Conservation (phyloP, 2,888 invertebrate species). For the Choreutis nemorana region DNA sequence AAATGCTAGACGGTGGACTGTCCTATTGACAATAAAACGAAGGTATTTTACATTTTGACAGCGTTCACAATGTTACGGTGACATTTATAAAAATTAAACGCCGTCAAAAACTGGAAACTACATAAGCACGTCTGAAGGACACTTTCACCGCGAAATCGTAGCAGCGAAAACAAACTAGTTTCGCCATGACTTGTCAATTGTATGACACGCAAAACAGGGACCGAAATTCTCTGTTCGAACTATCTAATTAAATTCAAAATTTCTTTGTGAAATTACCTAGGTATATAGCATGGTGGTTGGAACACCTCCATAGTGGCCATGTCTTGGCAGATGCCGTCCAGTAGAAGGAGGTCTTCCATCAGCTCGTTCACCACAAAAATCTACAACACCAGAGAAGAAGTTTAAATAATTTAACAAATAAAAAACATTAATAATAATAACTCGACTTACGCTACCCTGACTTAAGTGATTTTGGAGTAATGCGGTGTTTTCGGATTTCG, state of each 20-base stretch:
- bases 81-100: neutral
- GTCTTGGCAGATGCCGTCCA: slow-evolving; percentile 65
- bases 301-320: slow-evolving; percentile 60
- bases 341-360: slow-evolving; percentile 64
- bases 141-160: too few relatives aligned
- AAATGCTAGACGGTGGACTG: slow-evolving; percentile 49
- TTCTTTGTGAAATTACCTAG: slow-evolving; percentile 35
- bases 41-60: too few relatives aligned
- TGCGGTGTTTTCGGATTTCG: too few relatives aligned
- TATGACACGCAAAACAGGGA: too few relatives aligned
- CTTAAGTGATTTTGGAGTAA: too few relatives aligned
- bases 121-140: neutral
- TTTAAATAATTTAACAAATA: neutral
- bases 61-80: too few relatives aligned
- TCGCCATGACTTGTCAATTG: too few relatives aligned
- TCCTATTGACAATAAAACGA: too few relatives aligned
- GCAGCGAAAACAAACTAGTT: too few relatives aligned
- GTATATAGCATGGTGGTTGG: slow-evolving; percentile 65
- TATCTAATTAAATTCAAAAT: neutral
- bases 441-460: too few relatives aligned
- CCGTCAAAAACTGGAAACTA: too few relatives aligned
- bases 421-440: neutral
- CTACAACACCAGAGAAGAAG: slow-evolving; percentile 16
- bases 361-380: slow-evolving; percentile 60
- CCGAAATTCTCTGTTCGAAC: neutral